A percentile compares a stretch with the other conserved stretches of the same genome.
Conservation (phyloP, 2,888 invertebrate species). For the Spisula solida region DNA sequence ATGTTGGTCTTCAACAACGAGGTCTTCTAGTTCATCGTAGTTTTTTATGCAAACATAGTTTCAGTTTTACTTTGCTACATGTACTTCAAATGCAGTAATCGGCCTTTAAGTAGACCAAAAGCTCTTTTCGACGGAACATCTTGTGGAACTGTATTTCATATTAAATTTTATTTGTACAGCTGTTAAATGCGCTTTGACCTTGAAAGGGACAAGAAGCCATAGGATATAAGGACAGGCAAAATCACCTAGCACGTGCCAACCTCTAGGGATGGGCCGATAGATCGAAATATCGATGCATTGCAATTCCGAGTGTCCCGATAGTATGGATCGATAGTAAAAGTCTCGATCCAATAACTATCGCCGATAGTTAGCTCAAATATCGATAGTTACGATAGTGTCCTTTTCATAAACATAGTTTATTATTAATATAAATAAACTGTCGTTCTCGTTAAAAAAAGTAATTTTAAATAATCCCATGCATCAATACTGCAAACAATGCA, state of each 20-base stretch:
- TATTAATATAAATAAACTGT: too few relatives aligned
- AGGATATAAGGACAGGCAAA: conserved; percentile 45
- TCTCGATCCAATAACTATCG: too few relatives aligned
- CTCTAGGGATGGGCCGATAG: too few relatives aligned
- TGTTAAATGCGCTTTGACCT: conserved; percentile 45
- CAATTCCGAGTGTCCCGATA: too few relatives aligned
- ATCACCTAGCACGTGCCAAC: conserved; percentile 55
- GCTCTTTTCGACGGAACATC: conserved; percentile 44
- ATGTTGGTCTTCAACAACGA: not conserved
- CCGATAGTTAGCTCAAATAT: too few relatives aligned
- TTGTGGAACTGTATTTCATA: conserved; percentile 21
- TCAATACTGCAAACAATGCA: too few relatives aligned
- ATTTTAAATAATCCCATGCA: too few relatives aligned
- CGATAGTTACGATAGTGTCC: too few relatives aligned
- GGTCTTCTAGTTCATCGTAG: conserved; percentile 34
- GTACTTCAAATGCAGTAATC: conserved; percentile 43
- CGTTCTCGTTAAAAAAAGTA: too few relatives aligned
- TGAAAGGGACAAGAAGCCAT: conserved; percentile 50
- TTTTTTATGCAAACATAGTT: conserved; percentile 43
- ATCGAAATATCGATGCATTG: too few relatives aligned
- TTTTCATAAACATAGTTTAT: too few relatives aligned
- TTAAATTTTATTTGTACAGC: conserved; percentile 25
- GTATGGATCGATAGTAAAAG: too few relatives aligned
- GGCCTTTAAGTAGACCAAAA: conserved; percentile 49
- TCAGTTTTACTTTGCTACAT: conserved; percentile 30